Evolutionary conservation across 2,888 invertebrate species (phyloP).

Genomic region (Alentia gelatinosa): DNA sequence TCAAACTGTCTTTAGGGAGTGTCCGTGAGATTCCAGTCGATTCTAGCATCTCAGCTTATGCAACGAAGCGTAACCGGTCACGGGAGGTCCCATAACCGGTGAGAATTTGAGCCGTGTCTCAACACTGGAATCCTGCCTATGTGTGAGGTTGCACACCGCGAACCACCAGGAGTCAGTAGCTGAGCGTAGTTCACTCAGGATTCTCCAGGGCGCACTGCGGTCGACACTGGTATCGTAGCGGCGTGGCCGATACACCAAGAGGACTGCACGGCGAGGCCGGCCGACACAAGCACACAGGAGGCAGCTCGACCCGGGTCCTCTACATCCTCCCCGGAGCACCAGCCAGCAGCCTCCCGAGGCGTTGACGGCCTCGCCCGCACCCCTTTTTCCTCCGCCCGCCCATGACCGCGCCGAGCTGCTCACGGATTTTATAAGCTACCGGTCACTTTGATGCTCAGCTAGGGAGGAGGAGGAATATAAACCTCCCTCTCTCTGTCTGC

Average conservation of each 20-base stretch:
- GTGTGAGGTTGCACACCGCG: background rate
- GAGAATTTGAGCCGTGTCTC: no score
- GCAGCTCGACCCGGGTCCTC: background rate
- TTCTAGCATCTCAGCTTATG: no score
- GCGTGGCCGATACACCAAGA: no score
- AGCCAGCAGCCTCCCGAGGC: background rate
- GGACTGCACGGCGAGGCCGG: background rate
- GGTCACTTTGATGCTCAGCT: background rate
- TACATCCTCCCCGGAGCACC: background rate
- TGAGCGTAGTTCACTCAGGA: background rate
- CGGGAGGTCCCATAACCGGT: no score
- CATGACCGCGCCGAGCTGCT: background rate
- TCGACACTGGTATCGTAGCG: no score
- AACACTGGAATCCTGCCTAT: background rate
- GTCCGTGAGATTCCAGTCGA: no score
- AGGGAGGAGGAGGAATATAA: no score
- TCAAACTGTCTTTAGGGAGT: no score
- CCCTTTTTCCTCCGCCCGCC: background rate
- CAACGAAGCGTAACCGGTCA: no score
- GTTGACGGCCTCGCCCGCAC: slow-evolving; percentile 10
- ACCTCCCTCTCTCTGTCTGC: no score
- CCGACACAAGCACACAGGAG: background rate
- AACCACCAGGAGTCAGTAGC: background rate
- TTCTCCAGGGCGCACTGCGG: background rate
- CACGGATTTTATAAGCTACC: background rate